Evolutionary conservation across 2,888 invertebrate species (phyloP), one percentile per base, ranked within the genome.

Genomic region (Harmothoe impar): DNA sequence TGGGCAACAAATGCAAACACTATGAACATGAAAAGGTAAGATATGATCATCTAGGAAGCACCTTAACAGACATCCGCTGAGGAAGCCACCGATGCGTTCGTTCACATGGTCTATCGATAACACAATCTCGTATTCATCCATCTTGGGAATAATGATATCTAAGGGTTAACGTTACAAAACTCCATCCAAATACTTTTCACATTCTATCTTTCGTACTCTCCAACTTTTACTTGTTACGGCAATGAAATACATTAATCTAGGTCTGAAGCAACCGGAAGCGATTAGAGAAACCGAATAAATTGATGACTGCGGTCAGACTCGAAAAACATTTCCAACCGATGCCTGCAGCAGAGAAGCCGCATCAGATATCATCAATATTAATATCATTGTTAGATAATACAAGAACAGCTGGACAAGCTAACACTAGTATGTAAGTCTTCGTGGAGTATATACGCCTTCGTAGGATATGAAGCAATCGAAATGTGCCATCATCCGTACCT

Each of bases 401-500:
- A 81, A 81, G 43, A n/a, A 33, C 33, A 20, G 7, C 33, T 25
- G 43, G 43, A 33, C 81, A 43, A 81, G 81, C 81, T 81, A 81
- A 33, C 81, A 81, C 81, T 81, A 81, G 81, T 81, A 35, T 81
- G 81, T 81, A 81, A 81, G 81, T 81, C 81, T 81, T 81, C 33
- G 81, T 81, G 81, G 81, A 81, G 81, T 35, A 81, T 81, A 81
- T 81, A 81, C 33, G 43, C 81, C 43, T 81, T 43, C 20, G 43
- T 12, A 81, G 25, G 35, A 81, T 20, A 33, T 33, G 81, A 81
- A 81, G 81, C 81, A 43, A 81, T 81, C 43, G 33, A 81, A 81
- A 35, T 17, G 33, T 81, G 81, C 81, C 43, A 20, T 33, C 81
- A 81, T 81, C 81, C 81, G 10, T 29, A 72, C 72, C 31, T 72